Evolutionary conservation across 2,113 vertebrate species (phyloP).

Genomic region (Myocastor coypus): DNA sequence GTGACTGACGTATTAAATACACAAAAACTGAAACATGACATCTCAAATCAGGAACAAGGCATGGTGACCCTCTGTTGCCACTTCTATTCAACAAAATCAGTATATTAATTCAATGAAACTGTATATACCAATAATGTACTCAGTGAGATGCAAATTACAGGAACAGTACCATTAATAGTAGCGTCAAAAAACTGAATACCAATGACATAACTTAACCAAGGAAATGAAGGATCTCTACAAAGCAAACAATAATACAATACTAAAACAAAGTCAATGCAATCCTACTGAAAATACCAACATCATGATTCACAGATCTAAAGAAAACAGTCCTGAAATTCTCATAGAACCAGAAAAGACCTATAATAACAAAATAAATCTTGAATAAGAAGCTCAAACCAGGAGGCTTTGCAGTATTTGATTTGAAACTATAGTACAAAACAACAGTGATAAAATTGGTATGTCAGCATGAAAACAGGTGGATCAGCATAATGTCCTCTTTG

Average conservation of each 20-base stretch:
- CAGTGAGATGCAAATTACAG: background rate
- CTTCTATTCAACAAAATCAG: background rate
- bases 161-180: background rate
- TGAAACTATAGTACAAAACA: background rate
- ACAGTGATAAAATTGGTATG: background rate
- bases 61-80: background rate
- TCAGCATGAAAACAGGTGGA: background rate
- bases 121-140: background rate
- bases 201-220: background rate
- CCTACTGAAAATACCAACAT: too few species aligned
- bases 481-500: background rate
- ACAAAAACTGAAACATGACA: background rate
- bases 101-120: background rate
- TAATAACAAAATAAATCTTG: background rate
- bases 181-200: background rate
- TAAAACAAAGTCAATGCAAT: too few species aligned
- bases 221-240: too few species aligned
- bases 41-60: background rate
- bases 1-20: background rate
- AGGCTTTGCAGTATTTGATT: background rate
- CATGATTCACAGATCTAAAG: too few species aligned
- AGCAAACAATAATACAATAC: too few species aligned
- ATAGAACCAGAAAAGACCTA: background rate
- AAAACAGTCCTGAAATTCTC: background rate
- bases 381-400: background rate